These are phyloP conservation scores for Peromyscus aztecus DNA, from an alignment of 2,797 vertebrate species.

Conservation along the genomic window DNA sequence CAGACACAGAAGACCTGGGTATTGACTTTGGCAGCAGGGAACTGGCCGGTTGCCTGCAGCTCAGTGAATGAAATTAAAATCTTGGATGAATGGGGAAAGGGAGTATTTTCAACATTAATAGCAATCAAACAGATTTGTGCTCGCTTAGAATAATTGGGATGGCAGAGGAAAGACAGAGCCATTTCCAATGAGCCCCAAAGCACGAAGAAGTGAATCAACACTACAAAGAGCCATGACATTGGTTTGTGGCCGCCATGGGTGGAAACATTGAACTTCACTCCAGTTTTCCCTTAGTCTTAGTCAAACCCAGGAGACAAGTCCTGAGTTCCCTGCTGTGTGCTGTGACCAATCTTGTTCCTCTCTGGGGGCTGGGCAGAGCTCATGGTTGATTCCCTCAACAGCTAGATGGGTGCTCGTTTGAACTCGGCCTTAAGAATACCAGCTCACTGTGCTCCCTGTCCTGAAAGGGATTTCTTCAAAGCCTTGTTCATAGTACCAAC, in stretches of 20 bases:
- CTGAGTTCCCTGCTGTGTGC: background rate
- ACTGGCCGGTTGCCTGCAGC: constrained; percentile 4
- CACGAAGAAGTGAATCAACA: background rate
- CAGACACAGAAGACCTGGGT: constrained; percentile 65
- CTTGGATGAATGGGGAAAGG: constrained; percentile 42
- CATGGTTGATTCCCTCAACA: background rate
- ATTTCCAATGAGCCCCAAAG: background rate
- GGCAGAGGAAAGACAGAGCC: background rate
- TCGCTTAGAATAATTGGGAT: background rate
- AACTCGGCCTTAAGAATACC: background rate
- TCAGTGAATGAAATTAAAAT: constrained; percentile 69
- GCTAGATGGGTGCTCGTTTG: background rate
- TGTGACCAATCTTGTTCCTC: background rate
- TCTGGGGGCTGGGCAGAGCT: background rate
- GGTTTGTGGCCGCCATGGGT: constrained; percentile 1
- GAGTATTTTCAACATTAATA: constrained; percentile 54
- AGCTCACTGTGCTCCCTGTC: background rate
- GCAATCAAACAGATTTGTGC: constrained; percentile 43
- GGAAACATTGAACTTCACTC: constrained; percentile 24
- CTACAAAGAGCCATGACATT: background rate
- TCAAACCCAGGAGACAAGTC: background rate
- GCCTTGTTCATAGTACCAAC: background rate
- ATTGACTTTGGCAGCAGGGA: constrained; percentile 68
- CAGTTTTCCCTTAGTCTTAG: background rate
- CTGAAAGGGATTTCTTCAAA: constrained; percentile 17